Evolutionary conservation across 2,797 vertebrate species (phyloP), one percentile per base, ranked within the genome.

Genomic region (Lycodopsis pacificus): DNA sequence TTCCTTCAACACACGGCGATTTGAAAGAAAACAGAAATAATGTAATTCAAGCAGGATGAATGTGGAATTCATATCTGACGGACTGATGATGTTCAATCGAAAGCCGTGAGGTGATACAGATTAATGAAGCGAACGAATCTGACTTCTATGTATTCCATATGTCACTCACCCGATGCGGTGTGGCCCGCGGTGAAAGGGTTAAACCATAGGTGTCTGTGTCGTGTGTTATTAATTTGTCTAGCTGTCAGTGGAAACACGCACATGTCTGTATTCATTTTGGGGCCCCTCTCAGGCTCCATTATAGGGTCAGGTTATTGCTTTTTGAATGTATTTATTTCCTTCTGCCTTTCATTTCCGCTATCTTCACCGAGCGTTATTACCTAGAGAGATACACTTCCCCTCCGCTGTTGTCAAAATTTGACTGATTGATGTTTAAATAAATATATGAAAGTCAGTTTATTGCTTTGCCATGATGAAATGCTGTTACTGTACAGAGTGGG

Each of bases 151-250:
- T 36, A 19, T 27, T 54, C 74, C 27, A 22, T 44, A 68, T 20
- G 49, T 22, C 20, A 2, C 32, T 74, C 40, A 7, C 10, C n/a
- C 13, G 65, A 15, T 38, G 46, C 13, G 0, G 0, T 1, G 32
- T 1, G 1, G 36, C 19, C 78, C 0, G 56, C 70, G 66, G 64
- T 9, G 67, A 76, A 58, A 2, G 89, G 58, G 88, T 90, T 91
- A 89, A 89, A 87, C 42, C 77, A 3, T 25, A 67, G 84, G 79
- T 54, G 56, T 80, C 82, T 68, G 58, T 83, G 84, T 88, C 85
- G 62, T 82, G 83, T 92, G 89, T 93, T 95, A 94, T 95, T 95
- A 94, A 96, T 96, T 96, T 95, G 95, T 95, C 94, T 89, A 67
- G 77, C 94, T 95, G 94, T 95, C 94, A 94, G 82, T 73, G 71